Evolutionary conservation across 2,113 vertebrate species (phyloP), one percentile per base, ranked within the genome.

Genomic region (Odontophorus gujanensis): DNA sequence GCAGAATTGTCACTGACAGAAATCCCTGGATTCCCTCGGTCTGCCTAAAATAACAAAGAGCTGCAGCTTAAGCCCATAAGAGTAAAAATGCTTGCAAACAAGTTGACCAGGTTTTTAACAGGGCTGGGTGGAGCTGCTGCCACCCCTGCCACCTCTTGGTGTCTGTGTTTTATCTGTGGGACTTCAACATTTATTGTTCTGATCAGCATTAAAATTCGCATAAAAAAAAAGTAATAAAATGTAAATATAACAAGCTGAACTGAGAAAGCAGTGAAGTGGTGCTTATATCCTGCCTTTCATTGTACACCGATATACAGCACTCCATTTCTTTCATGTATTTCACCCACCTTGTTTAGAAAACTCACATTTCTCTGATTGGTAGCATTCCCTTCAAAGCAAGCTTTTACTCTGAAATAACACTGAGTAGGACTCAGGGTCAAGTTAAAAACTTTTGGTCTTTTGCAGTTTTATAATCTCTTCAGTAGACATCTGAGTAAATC

Each of bases 271-370:
- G 13, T 4, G 24, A 38, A 45, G 57, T 4, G 34, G 9, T 62
- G 58, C 26, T 73, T 53, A 38, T 32, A 26, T 48, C 26, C 50
- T 30, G 22, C 8, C 28, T 50, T 28, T 62, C 50, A 10, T 30
- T 1, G 26, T 36, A 53, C 45, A 30, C 13, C 32, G 36, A 58
- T 1, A 5, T 15, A 80, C 53, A 40, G 57, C 53, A 26, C 16
- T 26, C 13, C 0, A 1, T 26, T 47, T 5, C 9, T 25, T 82
- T 4, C 63, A 6, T 3, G 0, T 9, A 3, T 34, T 40, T 76
- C 66, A 65, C 30, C 24, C 11, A 3, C 26, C 38, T 36, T 4
- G 9, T 36, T 32, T 24, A 65, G 26, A 3, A 9, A 7, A 0
- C 20, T 59, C 13, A 2, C 34, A 0, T 45, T 73, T 57, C 15